Percentiles rank a stretch among this genome's conserved stretches.
Conservation (phyloP, 2,113 vertebrate species). For the Agelaius tricolor region DNA sequence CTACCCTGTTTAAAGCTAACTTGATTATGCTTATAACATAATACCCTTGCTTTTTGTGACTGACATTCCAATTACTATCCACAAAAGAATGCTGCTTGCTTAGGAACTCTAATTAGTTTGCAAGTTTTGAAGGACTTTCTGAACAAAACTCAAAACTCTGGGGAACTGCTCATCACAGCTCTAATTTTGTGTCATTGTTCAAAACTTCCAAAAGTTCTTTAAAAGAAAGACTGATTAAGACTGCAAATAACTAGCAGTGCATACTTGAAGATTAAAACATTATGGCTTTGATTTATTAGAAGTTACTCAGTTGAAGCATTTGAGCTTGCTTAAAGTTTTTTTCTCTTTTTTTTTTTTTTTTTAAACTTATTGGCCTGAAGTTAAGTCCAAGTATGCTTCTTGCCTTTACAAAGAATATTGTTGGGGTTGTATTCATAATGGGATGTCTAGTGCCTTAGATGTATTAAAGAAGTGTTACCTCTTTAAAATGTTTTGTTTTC, state of each 20-base stretch:
- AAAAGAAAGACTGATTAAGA: constrained; percentile 10
- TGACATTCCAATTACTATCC: constrained; percentile 26
- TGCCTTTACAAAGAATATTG: neutral
- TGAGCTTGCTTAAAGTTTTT: neutral
- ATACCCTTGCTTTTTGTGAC: constrained; percentile 35
- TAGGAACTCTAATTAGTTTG: constrained; percentile 22
- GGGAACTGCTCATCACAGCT: neutral
- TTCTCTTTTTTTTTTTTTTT: neutral
- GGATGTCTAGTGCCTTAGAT: neutral
- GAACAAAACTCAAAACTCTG: constrained; percentile 39
- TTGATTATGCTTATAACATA: constrained; percentile 14
- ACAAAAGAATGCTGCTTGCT: constrained; percentile 8
- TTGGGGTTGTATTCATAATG: neutral
- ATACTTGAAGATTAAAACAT: constrained; percentile 13
- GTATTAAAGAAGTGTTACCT: neutral
- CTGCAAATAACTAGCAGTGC: constrained; percentile 8
- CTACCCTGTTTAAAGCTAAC: neutral
- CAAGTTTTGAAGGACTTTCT: constrained; percentile 50
- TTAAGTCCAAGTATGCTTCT: neutral
- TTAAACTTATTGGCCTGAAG: neutral
- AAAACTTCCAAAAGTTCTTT: constrained; percentile 28
- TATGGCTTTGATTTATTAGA: constrained; percentile 9
- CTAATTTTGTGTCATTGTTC: constrained; percentile 23
- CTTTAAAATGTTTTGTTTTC: neutral
- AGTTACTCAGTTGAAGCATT: neutral